Evolutionary conservation across 1,140 invertebrate species (phyloP), one percentile per base, ranked within the genome.

Genomic region (Telenomus remus): DNA sequence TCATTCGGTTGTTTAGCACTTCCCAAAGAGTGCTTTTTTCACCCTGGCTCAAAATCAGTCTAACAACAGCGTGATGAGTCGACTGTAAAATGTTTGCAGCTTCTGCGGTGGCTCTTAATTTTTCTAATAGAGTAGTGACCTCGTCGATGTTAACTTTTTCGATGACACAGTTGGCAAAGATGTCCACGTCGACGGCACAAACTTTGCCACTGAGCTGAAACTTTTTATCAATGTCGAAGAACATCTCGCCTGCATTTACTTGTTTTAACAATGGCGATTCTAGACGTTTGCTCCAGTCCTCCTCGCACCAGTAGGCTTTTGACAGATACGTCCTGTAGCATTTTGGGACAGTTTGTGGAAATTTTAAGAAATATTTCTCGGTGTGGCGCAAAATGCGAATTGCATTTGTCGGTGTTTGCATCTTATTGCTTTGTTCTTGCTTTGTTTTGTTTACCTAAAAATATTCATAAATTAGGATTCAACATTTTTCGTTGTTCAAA

Each of bases 1-100:
- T 94, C 9, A 96, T 85, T 49, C 96, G 91, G 82, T 97, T 93
- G 78, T 94, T 90, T 11, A 98, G 84, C 11, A 97, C n/a, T n/a
- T 89, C 15, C 90, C 84, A 0, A 96, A 75, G 10, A 98, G 85
- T 27, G 93, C 89, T 10, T 95, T 86, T 70, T 27, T 82, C 74
- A 65, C 91, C 86, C 0, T 89, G 88, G 39, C 92, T 85, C 0
- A 96, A 73, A 44, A 93, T 91, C 60, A 90, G 89, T 73, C 94
- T 87, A 39, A 96, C 89, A 34, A 94, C 90, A 15, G 95, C 95
- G 88, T 97, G 94, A 80, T 91, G 90, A 5, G 95, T 97, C 0
- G 96, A 97, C 7, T 93, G 91, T 11, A 95, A 84, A 0, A 91
- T 92, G 71, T 92, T 91, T 0, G 88, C 83, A 1, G 95, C 91